phyloP scores from a whole-genome alignment of 2,797 vertebrate genomes.

The Erethizon dorsatum region DNA sequence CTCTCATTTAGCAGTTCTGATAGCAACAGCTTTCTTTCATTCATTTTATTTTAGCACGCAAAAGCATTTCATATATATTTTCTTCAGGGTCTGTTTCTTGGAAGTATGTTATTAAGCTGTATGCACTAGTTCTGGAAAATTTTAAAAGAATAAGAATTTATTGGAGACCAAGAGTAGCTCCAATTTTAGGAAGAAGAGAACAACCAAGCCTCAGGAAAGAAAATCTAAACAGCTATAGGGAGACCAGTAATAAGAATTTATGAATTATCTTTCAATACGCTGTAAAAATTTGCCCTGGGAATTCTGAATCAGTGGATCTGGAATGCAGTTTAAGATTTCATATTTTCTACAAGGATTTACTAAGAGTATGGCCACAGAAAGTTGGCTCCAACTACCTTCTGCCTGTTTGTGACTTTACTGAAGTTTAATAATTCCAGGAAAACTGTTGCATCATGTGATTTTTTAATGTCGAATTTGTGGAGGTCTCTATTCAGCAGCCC shows the following conservation, averaged over 20 bases:
- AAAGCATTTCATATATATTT: slow-evolving; percentile 16
- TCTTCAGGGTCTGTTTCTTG: not conserved
- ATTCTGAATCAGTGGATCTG: not conserved
- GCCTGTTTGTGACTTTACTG: not conserved
- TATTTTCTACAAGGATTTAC: not conserved
- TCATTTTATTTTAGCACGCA: not conserved
- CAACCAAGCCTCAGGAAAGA: not conserved
- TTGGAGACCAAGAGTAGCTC: not conserved
- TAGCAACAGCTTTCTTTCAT: slow-evolving; percentile 90
- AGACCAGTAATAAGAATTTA: not conserved
- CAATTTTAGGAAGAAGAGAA: not conserved
- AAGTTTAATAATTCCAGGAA: not conserved
- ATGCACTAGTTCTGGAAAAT: not conserved
- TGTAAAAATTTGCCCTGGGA: not conserved
- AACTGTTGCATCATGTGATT: not conserved
- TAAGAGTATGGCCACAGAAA: not conserved
- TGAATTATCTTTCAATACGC: not conserved
- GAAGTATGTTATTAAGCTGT: not conserved
- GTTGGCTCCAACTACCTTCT: not conserved
- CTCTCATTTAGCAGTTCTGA: slow-evolving; percentile 95
- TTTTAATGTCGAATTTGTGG: not conserved
- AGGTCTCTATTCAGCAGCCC: not conserved
- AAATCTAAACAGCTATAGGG: not conserved
- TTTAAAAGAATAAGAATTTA: not conserved
- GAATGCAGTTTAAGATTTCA: not conserved